These are phyloP conservation scores for Sebastes trivittatus DNA, from an alignment of 2,797 vertebrate species.

Conservation along the genomic window DNA sequence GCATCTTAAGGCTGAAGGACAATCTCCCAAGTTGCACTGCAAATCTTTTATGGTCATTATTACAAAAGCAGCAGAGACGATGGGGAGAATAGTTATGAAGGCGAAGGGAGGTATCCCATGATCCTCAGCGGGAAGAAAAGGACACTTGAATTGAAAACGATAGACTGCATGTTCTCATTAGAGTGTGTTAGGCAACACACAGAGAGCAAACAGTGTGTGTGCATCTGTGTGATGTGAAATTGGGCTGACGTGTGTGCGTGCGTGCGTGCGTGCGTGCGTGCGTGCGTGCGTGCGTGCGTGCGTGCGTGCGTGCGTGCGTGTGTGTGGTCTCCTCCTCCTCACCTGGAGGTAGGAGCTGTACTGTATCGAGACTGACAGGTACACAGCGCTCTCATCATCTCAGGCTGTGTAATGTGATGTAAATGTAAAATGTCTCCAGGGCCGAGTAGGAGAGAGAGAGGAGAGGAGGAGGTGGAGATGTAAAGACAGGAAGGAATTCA, in stretches of 20 bases:
- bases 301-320: neutral
- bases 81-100: neutral
- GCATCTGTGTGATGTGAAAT: neutral
- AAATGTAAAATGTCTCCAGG: constrained; percentile 50
- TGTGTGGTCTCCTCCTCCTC: constrained; percentile 20
- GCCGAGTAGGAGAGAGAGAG: neutral
- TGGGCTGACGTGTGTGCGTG: neutral
- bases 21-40: neutral
- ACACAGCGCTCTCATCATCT: constrained; percentile 58
- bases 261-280: neutral
- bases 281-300: neutral
- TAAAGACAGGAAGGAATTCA: neutral
- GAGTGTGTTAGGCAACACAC: neutral
- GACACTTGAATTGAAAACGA: neutral
- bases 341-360: constrained; percentile 33
- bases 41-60: neutral
- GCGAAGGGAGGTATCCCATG: constrained; percentile 14
- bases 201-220: neutral
- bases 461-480: neutral
- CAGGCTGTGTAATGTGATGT: constrained; percentile 53
- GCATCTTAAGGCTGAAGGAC: constrained; percentile 3
- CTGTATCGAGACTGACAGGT: constrained; percentile 51
- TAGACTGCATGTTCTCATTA: constrained; percentile 4
- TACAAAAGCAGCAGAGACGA: neutral
- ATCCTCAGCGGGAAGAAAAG: constrained; percentile 3